Evolutionary conservation across 2,797 vertebrate species (phyloP).

Genomic region (Thalassophryne amazonica): DNA sequence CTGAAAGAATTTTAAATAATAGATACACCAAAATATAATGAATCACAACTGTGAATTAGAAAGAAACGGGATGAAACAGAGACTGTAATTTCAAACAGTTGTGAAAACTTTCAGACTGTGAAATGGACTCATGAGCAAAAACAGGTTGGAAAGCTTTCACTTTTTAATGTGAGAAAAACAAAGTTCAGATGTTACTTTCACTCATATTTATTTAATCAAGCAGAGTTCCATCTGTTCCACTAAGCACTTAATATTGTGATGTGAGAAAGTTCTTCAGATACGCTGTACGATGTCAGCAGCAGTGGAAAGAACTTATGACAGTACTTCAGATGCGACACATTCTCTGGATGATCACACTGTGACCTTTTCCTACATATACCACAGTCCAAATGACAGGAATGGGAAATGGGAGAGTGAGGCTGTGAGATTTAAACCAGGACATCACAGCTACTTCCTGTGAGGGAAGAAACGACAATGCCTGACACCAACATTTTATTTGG

Average conservation of each 20-base stretch:
- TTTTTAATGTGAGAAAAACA: no score
- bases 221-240: slow-evolving; percentile 27
- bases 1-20: no score
- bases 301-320: slow-evolving; percentile 14
- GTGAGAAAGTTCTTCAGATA: slow-evolving; percentile 20
- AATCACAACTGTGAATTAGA: no score
- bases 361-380: not conserved
- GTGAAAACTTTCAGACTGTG: no score
- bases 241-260: slow-evolving; percentile 31
- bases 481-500: no score
- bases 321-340: slow-evolving; percentile 1
- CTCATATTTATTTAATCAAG: slow-evolving; percentile 15
- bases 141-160: no score
- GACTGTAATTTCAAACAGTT: no score
- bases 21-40: no score
- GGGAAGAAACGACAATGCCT: no score
- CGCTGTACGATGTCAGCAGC: slow-evolving; percentile 13
- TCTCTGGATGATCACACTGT: not conserved
- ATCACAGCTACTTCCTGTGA: not conserved
- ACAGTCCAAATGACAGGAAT: not conserved
- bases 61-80: no score
- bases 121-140: no score
- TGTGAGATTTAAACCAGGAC: not conserved
- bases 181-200: slow-evolving; percentile 15
- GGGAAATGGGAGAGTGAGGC: slow-evolving; percentile 1